Percentiles rank a stretch among this genome's conserved stretches.
phyloP scores from a whole-genome alignment of 2,797 vertebrate species.

The Pseudocheirus occidentalis region DNA sequence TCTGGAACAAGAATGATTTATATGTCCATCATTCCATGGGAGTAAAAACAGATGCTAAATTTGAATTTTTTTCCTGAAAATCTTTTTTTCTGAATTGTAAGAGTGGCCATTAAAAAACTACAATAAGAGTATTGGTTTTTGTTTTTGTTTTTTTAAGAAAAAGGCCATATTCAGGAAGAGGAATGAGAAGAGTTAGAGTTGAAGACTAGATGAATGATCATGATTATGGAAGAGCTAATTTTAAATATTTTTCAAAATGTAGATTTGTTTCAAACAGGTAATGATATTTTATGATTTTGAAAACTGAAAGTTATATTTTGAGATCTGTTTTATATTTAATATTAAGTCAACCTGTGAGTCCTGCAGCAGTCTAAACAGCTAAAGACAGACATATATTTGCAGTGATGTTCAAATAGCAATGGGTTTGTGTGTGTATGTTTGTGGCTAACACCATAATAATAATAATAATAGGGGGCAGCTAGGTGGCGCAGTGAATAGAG shows the following conservation, averaged over 20 bases:
- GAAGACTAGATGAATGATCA: no score
- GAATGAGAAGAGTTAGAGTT: neutral
- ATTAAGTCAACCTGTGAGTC: constrained; percentile 29
- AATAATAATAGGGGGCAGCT: constrained; percentile 28
- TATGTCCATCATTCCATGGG: neutral
- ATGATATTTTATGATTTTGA: constrained; percentile 36
- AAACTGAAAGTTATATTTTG: constrained; percentile 42
- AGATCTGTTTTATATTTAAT: constrained; percentile 52
- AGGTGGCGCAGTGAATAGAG: no score
- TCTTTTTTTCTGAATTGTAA: neutral
- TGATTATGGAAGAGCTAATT: neutral
- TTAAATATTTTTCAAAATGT: neutral
- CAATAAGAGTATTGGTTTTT: neutral
- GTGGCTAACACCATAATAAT: constrained; percentile 57
- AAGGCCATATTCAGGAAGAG: neutral
- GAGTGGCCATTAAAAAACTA: neutral
- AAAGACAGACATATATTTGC: constrained; percentile 53
- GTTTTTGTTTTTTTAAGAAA: neutral
- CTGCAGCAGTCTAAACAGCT: constrained; percentile 48
- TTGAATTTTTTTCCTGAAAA: neutral
- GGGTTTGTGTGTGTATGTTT: neutral
- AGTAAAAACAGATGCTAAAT: neutral
- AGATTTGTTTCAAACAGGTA: constrained; percentile 27
- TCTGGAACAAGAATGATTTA: neutral
- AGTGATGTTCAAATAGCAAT: neutral